These are phyloP conservation scores for Xenopus laevis DNA, from an alignment of 2,113 vertebrate species.

Conservation along the genomic window DNA sequence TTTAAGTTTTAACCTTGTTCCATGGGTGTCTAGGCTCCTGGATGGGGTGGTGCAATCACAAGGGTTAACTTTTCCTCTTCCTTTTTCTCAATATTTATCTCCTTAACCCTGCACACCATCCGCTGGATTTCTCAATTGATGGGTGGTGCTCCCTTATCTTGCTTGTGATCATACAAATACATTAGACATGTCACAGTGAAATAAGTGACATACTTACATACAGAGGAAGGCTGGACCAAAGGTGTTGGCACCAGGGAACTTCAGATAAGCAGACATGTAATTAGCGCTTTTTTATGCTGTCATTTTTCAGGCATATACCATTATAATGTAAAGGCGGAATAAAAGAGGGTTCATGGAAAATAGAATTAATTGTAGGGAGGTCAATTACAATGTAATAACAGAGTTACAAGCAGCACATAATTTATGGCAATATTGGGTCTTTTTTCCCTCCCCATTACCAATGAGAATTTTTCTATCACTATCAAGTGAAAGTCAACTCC, in stretches of 20 bases:
- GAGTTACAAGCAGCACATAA: constrained; percentile 93
- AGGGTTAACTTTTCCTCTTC: no score
- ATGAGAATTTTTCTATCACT: constrained; percentile 75
- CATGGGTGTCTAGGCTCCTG: no score
- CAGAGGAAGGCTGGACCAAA: constrained; percentile 84
- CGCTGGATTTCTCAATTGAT: no score
- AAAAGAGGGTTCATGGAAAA: constrained; percentile 98
- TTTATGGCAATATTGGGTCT: constrained; percentile 90
- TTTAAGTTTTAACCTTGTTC: no score
- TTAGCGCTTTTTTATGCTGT: constrained; percentile 99
- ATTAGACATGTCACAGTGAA: constrained; percentile 99
- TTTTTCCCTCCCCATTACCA: constrained; percentile 72
- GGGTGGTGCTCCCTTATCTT: no score
- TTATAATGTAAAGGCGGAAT: constrained; percentile 99
- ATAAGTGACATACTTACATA: constrained; percentile 98
- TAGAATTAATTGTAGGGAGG: constrained; percentile 98
- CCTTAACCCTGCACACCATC: no score
- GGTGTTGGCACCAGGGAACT: constrained; percentile 83
- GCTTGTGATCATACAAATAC: no score
- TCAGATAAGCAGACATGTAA: constrained; percentile 98
- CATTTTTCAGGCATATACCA: constrained; percentile 99
- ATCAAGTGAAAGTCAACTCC: constrained; percentile 90
- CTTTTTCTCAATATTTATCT: no score
- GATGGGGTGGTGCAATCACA: no score
- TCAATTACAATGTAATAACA: constrained; percentile 95